Percentiles rank a stretch among this genome's conserved stretches.
Evolutionary conservation across 2,797 vertebrate genomes (phyloP).

Genomic region (Scolopax rusticola): DNA sequence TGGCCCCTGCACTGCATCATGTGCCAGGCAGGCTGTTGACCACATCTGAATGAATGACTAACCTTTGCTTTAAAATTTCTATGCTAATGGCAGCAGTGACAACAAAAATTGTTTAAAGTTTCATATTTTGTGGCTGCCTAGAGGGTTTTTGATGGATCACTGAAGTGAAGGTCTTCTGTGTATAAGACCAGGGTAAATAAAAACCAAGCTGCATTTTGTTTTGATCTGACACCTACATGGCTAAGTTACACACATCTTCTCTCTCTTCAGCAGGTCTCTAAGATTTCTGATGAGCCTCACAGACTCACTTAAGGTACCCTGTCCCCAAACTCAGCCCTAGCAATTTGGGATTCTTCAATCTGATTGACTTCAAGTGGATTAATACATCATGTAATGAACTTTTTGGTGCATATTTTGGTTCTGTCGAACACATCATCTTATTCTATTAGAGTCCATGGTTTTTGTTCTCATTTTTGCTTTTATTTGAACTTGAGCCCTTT

Average conservation of each 20-base stretch:
- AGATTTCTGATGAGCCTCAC: background rate
- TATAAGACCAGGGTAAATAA: background rate
- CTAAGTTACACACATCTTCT: background rate
- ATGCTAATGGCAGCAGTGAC: background rate
- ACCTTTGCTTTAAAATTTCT: slow-evolving; percentile 1
- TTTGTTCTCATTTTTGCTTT: background rate
- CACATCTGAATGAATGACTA: background rate
- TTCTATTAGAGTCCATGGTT: background rate
- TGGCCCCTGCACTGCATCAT: background rate
- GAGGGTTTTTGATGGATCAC: slow-evolving; percentile 20
- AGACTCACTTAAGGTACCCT: background rate
- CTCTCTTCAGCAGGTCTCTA: background rate
- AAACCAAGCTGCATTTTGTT: background rate
- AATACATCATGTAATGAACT: background rate
- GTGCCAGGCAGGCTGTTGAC: background rate
- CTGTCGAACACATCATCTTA: background rate
- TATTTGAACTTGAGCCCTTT: background rate
- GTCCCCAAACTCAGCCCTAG: background rate
- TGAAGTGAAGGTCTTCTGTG: background rate
- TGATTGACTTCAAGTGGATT: background rate
- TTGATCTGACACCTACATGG: background rate
- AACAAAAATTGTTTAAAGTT: background rate
- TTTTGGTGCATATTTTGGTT: background rate
- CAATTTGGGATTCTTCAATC: background rate
- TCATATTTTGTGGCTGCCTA: slow-evolving; percentile 17